Base-by-base conservation (phyloP, 2,888 invertebrate species). In the Brassicogethes aeneus region DNA sequence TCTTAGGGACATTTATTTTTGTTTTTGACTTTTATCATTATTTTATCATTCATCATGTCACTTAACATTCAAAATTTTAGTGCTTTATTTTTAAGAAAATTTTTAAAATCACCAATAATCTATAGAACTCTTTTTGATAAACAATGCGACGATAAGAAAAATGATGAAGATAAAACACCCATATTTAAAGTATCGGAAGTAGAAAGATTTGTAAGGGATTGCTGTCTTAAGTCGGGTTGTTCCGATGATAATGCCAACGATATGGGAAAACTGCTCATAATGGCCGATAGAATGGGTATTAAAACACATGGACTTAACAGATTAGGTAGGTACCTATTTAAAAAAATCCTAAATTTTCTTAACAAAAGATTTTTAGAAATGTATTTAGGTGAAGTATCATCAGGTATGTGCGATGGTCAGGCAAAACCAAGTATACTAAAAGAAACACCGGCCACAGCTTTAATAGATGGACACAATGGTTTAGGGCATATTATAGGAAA, bases 271-370 rank as follows among this genome's bases (percentile, higher is more conserved):
- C 73, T 84, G 32, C 65, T 88, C 35, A 73, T 80, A 37, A 77
- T 74, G 13, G 81, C 82, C 3, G 84, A 84, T 60, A 74, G 78
- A 53, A 62, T 79, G 35, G 82, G 82, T 1, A 82, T 83, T 56
- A 82, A 74, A 60, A 82, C 81, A 53, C 83, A 85, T 58, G 85
- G 84, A 2, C 70, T 85, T 55, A 83, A 82, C 57, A 63, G 83
- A 52, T 61, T 83, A 48, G 61, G 64, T 64, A 53, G 47, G 35
- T 15, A 34, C 17, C 5, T 10, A 7, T 32, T 29, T n/a, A 16
- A 23, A 3, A 1, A 33, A 7, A 14, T 33, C 14, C 12, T 14
- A 14, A 14, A 12, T 33, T 8, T 33, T 33, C 12, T 33, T 33
- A 7, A 7, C 23, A 23, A 7, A 23, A 23, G 13, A 23, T 34